Conservation (phyloP, 2,888 invertebrate species). For the Eupithecia abbreviata region DNA sequence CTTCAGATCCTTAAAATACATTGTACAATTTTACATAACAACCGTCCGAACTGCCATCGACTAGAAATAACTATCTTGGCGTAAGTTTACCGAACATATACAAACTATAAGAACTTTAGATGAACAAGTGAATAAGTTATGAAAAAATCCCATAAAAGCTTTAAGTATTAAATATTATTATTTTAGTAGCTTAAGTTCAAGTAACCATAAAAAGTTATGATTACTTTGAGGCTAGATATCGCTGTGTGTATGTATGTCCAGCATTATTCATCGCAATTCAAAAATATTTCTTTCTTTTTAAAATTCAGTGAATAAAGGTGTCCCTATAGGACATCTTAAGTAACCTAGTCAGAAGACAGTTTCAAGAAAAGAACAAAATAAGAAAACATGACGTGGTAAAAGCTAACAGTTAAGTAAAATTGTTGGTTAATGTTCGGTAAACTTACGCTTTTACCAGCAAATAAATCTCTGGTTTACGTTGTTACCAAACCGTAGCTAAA, state of each 20-base stretch:
- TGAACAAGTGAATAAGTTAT: neutral
- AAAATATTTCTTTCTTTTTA: too few species aligned
- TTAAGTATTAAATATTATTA: too few species aligned
- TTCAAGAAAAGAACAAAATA: neutral
- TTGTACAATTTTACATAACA: slow-evolving; percentile 43
- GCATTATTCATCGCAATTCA: neutral
- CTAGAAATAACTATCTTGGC: slow-evolving; percentile 47
- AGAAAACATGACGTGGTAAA: neutral
- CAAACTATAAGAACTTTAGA: neutral
- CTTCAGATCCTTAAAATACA: slow-evolving; percentile 48
- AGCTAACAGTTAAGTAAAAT: neutral
- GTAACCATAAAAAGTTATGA: neutral
- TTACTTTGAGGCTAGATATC: neutral
- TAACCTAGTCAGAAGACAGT: neutral
- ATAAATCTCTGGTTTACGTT: slow-evolving; percentile 40
- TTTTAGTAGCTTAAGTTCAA: too few species aligned
- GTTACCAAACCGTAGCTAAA: neutral
- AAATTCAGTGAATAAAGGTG: too few species aligned
- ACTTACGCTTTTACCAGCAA: slow-evolving; percentile 33
- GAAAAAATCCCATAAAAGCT: neutral
- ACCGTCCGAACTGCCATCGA: slow-evolving; percentile 47
- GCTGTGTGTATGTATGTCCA: neutral
- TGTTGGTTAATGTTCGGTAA: neutral
- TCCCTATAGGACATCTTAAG: too few species aligned
- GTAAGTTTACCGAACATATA: slow-evolving; percentile 31